These are phyloP conservation scores for Borostomias antarcticus DNA, from an alignment of 2,797 vertebrate species.

Conservation along the genomic window DNA sequence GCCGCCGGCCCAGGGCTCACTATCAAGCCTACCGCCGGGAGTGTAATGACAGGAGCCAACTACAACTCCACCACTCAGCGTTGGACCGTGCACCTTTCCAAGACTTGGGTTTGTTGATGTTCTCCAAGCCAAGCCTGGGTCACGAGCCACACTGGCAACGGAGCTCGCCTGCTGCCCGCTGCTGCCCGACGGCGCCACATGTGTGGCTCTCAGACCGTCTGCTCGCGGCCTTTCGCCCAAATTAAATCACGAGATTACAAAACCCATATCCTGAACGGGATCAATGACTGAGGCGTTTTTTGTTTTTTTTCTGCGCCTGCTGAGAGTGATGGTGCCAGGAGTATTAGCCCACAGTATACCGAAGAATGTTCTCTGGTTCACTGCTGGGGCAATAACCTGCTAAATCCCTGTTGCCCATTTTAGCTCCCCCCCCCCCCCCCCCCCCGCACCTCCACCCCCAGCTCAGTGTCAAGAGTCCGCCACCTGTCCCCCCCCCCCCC, in stretches of 20 bases:
- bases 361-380: neutral
- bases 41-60: slow-evolving; percentile 46
- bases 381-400: too few relatives aligned
- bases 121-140: slow-evolving; percentile 60
- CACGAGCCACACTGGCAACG: slow-evolving; percentile 34
- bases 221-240: too few relatives aligned
- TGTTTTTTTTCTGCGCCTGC: too few relatives aligned
- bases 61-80: slow-evolving; percentile 42
- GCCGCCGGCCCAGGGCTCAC: slow-evolving; percentile 55
- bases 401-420: slow-evolving; percentile 4
- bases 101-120: slow-evolving; percentile 61
- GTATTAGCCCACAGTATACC: neutral
- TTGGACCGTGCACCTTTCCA: slow-evolving; percentile 50
- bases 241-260: too few relatives aligned
- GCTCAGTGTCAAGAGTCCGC: neutral
- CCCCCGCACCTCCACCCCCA: neutral
- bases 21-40: slow-evolving; percentile 36
- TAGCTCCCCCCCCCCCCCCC: neutral
- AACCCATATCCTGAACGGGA: neutral
- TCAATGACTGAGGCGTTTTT: too few relatives aligned
- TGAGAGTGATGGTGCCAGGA: neutral
- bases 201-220: neutral
- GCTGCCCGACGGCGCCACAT: slow-evolving; percentile 4
- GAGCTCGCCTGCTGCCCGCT: slow-evolving; percentile 6
- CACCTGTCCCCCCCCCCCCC: neutral